Evolutionary conservation across 2,113 vertebrate species (phyloP), one percentile per base, ranked within the genome.

Genomic region (Pollimyrus isidori): DNA sequence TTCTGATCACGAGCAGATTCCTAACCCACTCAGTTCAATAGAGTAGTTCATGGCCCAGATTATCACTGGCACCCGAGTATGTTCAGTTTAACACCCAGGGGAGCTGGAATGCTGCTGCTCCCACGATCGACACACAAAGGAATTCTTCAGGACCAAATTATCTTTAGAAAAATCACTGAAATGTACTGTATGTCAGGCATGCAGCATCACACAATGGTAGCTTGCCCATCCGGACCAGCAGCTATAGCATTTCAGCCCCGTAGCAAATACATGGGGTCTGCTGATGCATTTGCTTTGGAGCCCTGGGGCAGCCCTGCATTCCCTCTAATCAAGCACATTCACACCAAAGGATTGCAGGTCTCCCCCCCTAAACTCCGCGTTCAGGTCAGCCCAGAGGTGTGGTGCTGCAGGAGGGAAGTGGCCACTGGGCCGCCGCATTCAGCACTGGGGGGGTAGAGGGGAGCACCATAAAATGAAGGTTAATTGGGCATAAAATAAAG

Each of bases 401-500:
- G 13, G 9, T 7, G 91, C 86, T 90, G 92, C 90, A 89, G 73
- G 91, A 92, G 80, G 84, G n/a, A 69, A 89, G 52, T 52, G 80
- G 46, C 50, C 89, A 89, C 87, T 89, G 91, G 90, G 80, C 91
- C 88, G 90, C 91, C 86, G 35, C 92, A 90, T 91, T 91, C 90
- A 91, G 73, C 87, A 85, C 90, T 42, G 30, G 62, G 42, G 53
- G 88, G 83, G 89, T n/a, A 17, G 65, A n/a, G 65, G 26, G 91
- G 84, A 56, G 17, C 50, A 3, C 26, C 82, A 48, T 17, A 48
- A 93, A 93, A 93, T 91, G 87, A 91, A 88, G 90, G 89, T 89
- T 92, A 94, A 94, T 93, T 93, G 91, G 91, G 92, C 89, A 90
- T 91, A 93, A 94, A 92, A 93, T 93, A 91, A 90, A 90, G 89